Evolutionary conservation across 2,113 vertebrate species (phyloP), one percentile per base, ranked within the genome.

Genomic region (Sinocyclocheilus rhinocerous): DNA sequence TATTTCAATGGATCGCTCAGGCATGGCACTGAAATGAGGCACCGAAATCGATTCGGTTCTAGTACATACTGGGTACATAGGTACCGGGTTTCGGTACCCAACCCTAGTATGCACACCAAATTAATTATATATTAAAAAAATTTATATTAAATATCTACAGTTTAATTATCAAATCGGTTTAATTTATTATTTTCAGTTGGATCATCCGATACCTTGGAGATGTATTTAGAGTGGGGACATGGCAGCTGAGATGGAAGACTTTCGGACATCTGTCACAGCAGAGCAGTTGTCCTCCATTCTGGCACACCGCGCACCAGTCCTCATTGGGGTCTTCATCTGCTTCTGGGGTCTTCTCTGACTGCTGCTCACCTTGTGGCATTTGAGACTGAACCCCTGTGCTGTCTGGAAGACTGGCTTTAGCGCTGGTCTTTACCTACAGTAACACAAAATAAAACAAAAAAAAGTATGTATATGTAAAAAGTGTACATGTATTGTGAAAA

Each of bases 231-330:
- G 95, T 93, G 26, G 98, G 98, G 83, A 99, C 95, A 2, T 99
- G 98, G 91, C 98, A 99, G 90, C 95, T 93, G 72, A 99, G 96
- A 84, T 99, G 98, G 88, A 96, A 99, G 70, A 99, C 98, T 94
- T 99, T 99, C 81, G 98, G 98, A 88, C 98, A 99, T 85, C 94
- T 97, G 90, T 99, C 98, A 82, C 98, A 99, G 79, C 98, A 99
- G 78, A 99, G 91, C 88, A 99, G 90, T 50, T 99, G 98, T 63
- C 98, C 98, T 42, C 98, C 98, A 0, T 99, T 99, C 90, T 99
- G 96, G 89, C 98, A 99, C 57, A 99, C 98, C 0, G 98, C 98
- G n/a, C 98, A 99, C 95, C 98, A 99, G 91, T 99, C 98, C 84
- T 99, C 98, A 1, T 99, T 99, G 0, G 95, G 95, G 81, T 96